phyloP scores from a whole-genome alignment of 2,888 invertebrate species.

The Hemistola chrysoprasaria region DNA sequence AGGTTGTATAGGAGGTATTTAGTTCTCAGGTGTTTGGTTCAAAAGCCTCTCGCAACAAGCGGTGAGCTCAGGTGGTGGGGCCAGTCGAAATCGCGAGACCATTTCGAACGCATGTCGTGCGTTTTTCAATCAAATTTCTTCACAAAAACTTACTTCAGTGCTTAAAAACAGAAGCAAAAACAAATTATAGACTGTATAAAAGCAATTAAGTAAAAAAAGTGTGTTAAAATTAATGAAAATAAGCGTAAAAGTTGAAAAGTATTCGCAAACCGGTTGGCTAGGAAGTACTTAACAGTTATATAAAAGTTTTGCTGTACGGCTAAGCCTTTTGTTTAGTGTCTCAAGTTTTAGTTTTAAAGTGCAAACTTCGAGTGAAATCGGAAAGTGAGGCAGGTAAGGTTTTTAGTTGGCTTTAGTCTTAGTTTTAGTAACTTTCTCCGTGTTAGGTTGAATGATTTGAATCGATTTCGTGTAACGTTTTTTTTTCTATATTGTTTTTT shows the following conservation, averaged over 20 bases:
- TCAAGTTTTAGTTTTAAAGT: constrained; percentile 33
- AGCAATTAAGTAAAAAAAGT: constrained; percentile 1
- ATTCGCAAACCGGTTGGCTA: constrained; percentile 48
- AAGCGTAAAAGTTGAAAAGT: constrained; percentile 20
- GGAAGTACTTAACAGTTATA: constrained; percentile 65
- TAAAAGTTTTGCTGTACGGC: constrained; percentile 42
- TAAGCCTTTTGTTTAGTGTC: constrained; percentile 57
- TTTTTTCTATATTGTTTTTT: constrained; percentile 16
- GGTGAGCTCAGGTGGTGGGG: no score
- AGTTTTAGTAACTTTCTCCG: constrained; percentile 29
- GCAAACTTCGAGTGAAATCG: constrained; percentile 24
- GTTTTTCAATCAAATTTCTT: constrained; percentile 2
- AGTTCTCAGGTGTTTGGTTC: no score
- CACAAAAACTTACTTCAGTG: constrained; percentile 9
- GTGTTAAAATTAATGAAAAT: constrained; percentile 8
- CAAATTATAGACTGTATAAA: constrained; percentile 6
- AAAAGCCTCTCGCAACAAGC: no score
- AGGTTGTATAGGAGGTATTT: no score
- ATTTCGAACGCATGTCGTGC: constrained; percentile 15
- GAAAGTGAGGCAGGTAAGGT: constrained; percentile 23
- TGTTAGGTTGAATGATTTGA: constrained; percentile 25
- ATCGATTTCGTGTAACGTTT: constrained; percentile 4
- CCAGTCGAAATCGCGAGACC: background rate
- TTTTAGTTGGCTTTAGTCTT: constrained; percentile 10
- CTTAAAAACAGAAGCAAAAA: constrained; percentile 3